Evolutionary conservation across 1,140 invertebrate species (phyloP), one percentile per base, ranked within the genome.

Genomic region (Brachionus rubens): DNA sequence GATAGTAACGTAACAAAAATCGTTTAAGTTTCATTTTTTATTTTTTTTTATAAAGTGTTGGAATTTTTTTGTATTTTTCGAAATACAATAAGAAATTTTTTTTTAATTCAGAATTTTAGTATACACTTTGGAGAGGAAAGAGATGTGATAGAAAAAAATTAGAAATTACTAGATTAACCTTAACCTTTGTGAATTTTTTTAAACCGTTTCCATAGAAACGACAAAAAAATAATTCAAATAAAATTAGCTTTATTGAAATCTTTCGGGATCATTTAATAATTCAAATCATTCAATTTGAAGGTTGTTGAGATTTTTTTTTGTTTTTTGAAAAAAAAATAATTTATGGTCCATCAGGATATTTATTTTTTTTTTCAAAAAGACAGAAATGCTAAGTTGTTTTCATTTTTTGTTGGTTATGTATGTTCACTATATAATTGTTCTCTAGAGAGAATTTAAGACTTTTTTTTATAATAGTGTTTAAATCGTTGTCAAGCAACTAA

Each of bases 1-100:
- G 83, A 78, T 84, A 84, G 78, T 84, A 84, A 19, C 83, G 79
- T 21, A 84, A 75, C 24, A 84, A 76, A 80, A 84, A 83, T 72
- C 82, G 78, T 77, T 84, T 84, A 46, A 84, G 77, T 77, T 82
- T 82, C 83, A 84, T 84, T 70, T 79, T 80, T 28, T 59, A 33
- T 59, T 59, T 28, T 59, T 33, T 36, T 3, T 2, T 33, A 33
- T 59, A 36, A 30, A 33, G n/a, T n/a, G n/a, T n/a, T n/a, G n/a
- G n/a, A n/a, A n/a, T n/a, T 36, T 36, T 59, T 59, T 16, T 36
- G 36, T 26, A 36, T 59, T 59, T 59, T n/a, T n/a, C n/a, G n/a
- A n/a, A n/a, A n/a, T n/a, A n/a, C n/a, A n/a, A n/a, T n/a, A n/a
- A n/a, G n/a, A n/a, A n/a, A n/a, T n/a, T n/a, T n/a, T n/a, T n/a